Conservation (phyloP, 2,888 invertebrate genomes). For the Drosophila infuscata region DNA sequence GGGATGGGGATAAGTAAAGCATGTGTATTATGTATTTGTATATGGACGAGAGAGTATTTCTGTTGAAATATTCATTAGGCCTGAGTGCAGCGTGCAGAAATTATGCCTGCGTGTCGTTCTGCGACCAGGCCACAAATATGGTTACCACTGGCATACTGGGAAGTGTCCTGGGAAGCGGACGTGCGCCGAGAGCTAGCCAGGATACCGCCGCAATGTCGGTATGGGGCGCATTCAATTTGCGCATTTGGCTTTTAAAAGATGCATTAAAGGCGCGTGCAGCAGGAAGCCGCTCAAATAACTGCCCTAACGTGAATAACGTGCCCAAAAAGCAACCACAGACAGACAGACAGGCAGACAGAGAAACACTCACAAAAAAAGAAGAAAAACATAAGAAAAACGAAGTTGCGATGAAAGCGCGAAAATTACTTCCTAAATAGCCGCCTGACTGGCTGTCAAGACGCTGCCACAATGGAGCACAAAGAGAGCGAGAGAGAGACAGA, state of each 20-base stretch:
- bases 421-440: slow-evolving; percentile 80
- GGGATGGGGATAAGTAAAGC: slow-evolving; percentile 14
- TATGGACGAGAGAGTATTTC: slow-evolving; percentile 45
- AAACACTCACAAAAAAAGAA: slow-evolving; percentile 29
- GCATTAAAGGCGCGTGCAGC: slow-evolving; percentile 67
- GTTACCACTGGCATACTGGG: background rate
- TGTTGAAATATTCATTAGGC: slow-evolving; percentile 77
- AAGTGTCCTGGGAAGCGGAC: slow-evolving; percentile 48
- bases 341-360: slow-evolving; percentile 32
- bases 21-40: slow-evolving; percentile 52
- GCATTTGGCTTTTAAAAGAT: slow-evolving; percentile 81
- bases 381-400: slow-evolving; percentile 9
- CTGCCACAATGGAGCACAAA: slow-evolving; percentile 27
- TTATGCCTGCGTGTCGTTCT: slow-evolving; percentile 73
- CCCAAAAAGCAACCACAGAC: slow-evolving; percentile 69
- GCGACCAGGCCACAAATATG: slow-evolving; percentile 30
- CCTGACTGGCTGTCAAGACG: slow-evolving; percentile 77
- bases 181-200: slow-evolving; percentile 48
- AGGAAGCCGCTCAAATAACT: slow-evolving; percentile 58
- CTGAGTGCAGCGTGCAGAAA: slow-evolving; percentile 74
- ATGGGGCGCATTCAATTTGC: slow-evolving; percentile 74
- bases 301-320: slow-evolving; percentile 75
- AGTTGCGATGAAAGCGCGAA: slow-evolving; percentile 76
- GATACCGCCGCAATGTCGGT: slow-evolving; percentile 58
- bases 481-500: background rate